phyloP scores from a whole-genome alignment of 2,113 vertebrate species.

The Microtus montanus region DNA sequence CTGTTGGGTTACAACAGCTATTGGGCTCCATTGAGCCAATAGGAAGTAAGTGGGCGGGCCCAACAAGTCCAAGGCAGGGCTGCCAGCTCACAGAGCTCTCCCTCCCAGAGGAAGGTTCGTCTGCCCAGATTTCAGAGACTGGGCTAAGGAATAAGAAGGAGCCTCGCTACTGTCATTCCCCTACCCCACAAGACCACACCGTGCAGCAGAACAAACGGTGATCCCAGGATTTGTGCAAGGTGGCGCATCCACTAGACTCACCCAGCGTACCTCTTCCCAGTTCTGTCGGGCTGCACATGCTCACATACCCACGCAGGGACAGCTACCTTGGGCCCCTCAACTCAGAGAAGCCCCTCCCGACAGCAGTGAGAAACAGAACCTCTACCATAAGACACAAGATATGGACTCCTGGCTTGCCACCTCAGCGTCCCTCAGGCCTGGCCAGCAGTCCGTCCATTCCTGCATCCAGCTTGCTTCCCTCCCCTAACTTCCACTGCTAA shows the following conservation, averaged over 20 bases:
- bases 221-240: background rate
- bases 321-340: background rate
- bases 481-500: background rate
- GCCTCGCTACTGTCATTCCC: background rate
- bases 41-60: background rate
- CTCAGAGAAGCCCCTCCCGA: background rate
- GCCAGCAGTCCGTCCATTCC: background rate
- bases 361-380: background rate
- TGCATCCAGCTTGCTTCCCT: background rate
- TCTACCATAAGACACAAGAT: background rate
- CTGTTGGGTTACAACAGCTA: too few relatives aligned
- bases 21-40: background rate
- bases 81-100: background rate
- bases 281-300: background rate
- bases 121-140: background rate
- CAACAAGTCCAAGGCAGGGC: background rate
- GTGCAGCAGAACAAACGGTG: accelerated
- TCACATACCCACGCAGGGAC: too few relatives aligned
- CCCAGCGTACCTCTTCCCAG: background rate
- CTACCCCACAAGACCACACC: background rate
- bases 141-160: background rate
- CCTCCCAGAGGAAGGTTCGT: background rate
- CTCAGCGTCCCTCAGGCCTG: background rate
- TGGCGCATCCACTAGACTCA: background rate
- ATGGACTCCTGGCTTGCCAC: background rate